A percentile compares a stretch with the other conserved stretches of the same genome.
These are phyloP conservation scores for Cygnus atratus DNA, from an alignment of 2,113 vertebrate genomes.

Conservation along the genomic window DNA sequence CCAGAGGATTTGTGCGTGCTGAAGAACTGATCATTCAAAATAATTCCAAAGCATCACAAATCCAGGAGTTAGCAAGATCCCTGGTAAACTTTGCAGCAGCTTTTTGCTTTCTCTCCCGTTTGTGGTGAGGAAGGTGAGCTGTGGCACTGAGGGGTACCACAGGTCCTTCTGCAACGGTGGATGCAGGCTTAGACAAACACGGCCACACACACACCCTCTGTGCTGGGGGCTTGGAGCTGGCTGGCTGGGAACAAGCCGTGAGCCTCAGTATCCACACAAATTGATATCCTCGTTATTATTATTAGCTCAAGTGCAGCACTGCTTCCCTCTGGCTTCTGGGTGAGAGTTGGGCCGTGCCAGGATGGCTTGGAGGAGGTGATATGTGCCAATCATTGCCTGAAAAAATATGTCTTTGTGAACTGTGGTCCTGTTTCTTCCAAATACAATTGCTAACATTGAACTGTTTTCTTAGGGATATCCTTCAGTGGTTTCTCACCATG, in stretches of 20 bases:
- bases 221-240: not conserved
- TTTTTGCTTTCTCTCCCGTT: not conserved
- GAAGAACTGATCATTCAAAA: not conserved
- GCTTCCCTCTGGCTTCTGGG: not conserved
- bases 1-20: not conserved
- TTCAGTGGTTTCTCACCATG: not conserved
- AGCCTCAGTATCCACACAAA: not conserved
- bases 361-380: rapidly evolving
- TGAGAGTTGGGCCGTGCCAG: not conserved
- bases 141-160: not conserved
- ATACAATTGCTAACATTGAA: rapidly evolving
- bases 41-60: not conserved
- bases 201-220: too few species aligned
- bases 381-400: not conserved
- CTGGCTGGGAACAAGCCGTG: not conserved
- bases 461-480: not conserved
- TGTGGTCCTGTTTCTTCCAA: not conserved
- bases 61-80: not conserved
- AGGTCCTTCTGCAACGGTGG: not conserved
- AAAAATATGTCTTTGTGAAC: not conserved
- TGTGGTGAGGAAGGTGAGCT: not conserved
- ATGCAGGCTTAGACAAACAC: not conserved
- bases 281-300: too few species aligned
- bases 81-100: not conserved
- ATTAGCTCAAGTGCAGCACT: not conserved